Evolutionary conservation across 92 coral and sea anemone species (phyloP).

Genomic region (Epizoanthus fatuus): DNA sequence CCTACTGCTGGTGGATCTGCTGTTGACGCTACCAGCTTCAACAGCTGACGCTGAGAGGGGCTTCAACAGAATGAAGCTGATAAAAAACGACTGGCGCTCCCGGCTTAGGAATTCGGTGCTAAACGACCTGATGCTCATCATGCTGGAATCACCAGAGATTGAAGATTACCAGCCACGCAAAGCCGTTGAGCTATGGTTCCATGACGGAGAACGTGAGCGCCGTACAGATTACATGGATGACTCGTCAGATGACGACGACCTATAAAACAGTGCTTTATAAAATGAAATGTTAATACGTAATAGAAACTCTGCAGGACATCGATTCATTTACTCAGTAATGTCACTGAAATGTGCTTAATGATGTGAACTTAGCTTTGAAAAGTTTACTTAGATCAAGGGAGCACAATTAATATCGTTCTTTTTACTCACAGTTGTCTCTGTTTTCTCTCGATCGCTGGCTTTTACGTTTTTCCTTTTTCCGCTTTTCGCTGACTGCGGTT

Average conservation of each 20-base stretch:
- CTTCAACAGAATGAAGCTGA: conserved; percentile 19
- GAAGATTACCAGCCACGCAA: not conserved
- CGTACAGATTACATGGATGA: conserved; percentile 26
- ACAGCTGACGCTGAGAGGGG: conserved; percentile 32
- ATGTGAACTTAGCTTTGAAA: conserved; percentile 24
- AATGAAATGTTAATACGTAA: not conserved
- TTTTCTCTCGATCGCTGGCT: too few relatives aligned
- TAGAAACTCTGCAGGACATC: conserved; percentile 28
- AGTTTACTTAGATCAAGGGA: conserved; percentile 25
- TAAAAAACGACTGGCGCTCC: too few relatives aligned
- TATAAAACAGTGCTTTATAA: conserved; percentile 2
- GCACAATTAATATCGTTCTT: conserved; percentile 8
- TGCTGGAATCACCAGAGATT: not conserved
- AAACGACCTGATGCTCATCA: not conserved
- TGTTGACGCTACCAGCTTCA: conserved; percentile 28
- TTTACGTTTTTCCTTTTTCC: too few relatives aligned
- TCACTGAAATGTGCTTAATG: conserved; percentile 19
- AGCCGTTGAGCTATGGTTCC: conserved; percentile 30
- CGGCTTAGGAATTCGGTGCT: not conserved
- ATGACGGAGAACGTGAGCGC: conserved; percentile 17
- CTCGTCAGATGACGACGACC: conserved; percentile 15
- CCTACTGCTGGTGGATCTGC: conserved; percentile 30
- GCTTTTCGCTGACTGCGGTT: too few relatives aligned
- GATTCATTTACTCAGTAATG: conserved; percentile 13
- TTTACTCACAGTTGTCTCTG: not conserved